Conservation (phyloP, 2,888 invertebrate species). For the Rhagophthalmus giganteus region DNA sequence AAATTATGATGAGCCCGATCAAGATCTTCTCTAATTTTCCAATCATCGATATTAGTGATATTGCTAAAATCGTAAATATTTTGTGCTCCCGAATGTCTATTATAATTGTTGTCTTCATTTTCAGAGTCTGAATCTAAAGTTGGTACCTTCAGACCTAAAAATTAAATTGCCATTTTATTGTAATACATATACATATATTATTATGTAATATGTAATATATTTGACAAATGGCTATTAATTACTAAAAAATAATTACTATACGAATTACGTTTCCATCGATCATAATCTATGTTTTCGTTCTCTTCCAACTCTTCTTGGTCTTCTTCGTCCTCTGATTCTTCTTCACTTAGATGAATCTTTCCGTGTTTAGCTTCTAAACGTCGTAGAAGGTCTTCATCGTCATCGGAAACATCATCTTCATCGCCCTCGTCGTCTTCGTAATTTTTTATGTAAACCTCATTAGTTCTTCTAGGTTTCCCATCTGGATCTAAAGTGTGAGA, state of each 20-base stretch:
- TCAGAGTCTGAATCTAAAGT: conserved; percentile 42
- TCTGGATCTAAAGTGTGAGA: conserved; percentile 47
- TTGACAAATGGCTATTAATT: conserved; percentile 29
- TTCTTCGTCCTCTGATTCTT: conserved; percentile 50
- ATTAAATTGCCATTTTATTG: conserved; percentile 1
- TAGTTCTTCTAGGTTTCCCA: conserved; percentile 44
- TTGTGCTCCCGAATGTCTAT: conserved; percentile 38
- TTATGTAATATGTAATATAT: too few species aligned
- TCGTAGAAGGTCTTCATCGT: conserved; percentile 68
- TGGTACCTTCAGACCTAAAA: background rate
- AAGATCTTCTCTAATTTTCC: conserved; percentile 53
- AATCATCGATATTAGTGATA: conserved; percentile 62
- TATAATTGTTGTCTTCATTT: conserved; percentile 37
- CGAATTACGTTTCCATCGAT: conserved; percentile 55
- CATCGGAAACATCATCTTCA: conserved; percentile 21
- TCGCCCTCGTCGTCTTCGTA: conserved; percentile 59
- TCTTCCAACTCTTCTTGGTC: conserved; percentile 38
- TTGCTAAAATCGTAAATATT: conserved; percentile 57
- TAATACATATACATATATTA: too few species aligned
- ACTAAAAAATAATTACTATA: too few species aligned
- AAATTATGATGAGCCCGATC: conserved; percentile 50
- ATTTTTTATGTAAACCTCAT: conserved; percentile 47
- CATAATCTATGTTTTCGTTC: conserved; percentile 34
- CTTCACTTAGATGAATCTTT: conserved; percentile 58
- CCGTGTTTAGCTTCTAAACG: conserved; percentile 76